phyloP scores from a whole-genome alignment of 2,113 vertebrate species.

The Merops nubicus region DNA sequence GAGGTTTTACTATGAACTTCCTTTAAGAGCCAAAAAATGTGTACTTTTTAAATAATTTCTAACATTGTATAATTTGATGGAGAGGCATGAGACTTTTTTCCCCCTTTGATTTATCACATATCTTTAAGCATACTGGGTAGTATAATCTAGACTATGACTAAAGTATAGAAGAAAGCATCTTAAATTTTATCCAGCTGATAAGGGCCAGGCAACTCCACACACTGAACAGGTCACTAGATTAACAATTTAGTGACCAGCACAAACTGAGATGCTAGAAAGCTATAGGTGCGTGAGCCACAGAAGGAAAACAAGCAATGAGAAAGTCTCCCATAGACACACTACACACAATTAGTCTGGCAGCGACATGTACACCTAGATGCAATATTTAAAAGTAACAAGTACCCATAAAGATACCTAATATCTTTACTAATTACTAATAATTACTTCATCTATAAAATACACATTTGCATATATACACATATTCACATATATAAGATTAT shows the following conservation, averaged over 20 bases:
- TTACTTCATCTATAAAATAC: neutral
- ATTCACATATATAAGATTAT: neutral
- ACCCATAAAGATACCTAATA: neutral
- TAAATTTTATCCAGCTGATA: neutral
- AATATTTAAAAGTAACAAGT: neutral
- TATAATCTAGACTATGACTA: neutral
- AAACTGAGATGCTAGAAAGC: neutral
- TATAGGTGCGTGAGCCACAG: neutral
- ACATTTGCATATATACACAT: neutral
- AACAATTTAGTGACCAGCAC: neutral
- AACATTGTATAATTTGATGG: neutral
- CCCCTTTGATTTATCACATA: accelerated
- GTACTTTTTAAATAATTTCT: neutral
- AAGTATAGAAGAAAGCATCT: neutral
- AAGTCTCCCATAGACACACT: neutral
- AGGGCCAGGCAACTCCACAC: neutral
- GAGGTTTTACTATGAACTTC: neutral
- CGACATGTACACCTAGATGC: neutral
- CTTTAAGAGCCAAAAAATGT: neutral
- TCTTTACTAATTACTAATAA: neutral
- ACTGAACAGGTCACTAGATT: neutral
- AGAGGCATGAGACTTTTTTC: neutral
- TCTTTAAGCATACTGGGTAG: neutral
- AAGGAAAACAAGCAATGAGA: neutral
- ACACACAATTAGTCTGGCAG: neutral